Base-by-base conservation (phyloP, 2,797 vertebrate genomes). In the Margarornis squamiger region DNA sequence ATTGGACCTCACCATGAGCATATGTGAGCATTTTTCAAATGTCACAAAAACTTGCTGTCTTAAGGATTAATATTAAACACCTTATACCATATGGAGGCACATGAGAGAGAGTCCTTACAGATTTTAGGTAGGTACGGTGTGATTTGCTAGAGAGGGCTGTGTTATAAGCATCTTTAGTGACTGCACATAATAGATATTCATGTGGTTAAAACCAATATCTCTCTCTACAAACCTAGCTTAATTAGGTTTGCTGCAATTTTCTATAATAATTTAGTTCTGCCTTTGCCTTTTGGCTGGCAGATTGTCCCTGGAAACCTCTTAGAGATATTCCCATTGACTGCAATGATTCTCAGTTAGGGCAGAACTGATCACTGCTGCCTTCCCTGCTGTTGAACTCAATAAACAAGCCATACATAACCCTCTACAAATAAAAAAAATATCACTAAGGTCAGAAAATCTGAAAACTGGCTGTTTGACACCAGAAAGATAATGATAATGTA, bases 201-300 rank as follows among this genome's bases (percentile, higher is more conserved):
- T 65, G 86, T 59, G 63, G 67, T 89, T 96, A 93, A 92, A 95
- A 65, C 66, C 41, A 92, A 74, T 92, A 63, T 93, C 76, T 57
- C 73, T 91, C 81, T 48, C 74, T 71, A 90, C 85, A 93, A 82
- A 90, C 90, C 48, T 48, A 62, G 66, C 96, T 96, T 97, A 97
- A 98, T 95, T 95, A 93, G 81, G 59, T 93, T 96, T 96, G 86
- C 76, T 95, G 57, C 92, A 90, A 95, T 97, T 97, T 97, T 92
- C 93, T 74, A 68, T 43, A 65, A 96, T 70, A 96, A 74, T 97
- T 97, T 91, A 81, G 91, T 96, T 96, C 93, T 95, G 82, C 81
- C 66, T 95, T 96, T 95, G 91, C 86, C 61, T 96, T 97, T 97
- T 96, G 93, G 91, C 91, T 96, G 81, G 75, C 80, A 96, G 68